Base-by-base conservation (phyloP, 2,888 invertebrate species). In the Chaetogeoica ovagalla region DNA sequence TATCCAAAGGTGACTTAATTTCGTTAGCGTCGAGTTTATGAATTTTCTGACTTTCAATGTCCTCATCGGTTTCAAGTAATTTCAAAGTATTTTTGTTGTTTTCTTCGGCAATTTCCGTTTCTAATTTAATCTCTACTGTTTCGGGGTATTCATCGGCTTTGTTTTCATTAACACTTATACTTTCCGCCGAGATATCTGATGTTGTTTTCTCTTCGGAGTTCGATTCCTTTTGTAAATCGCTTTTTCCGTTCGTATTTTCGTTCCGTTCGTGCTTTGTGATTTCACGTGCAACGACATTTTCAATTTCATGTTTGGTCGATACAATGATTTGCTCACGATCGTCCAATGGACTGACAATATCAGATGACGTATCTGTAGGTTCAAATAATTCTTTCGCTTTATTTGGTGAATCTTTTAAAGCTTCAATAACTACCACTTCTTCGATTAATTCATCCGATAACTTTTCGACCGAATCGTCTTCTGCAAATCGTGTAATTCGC, bases 21-120 rank as follows among this genome's bases (percentile, higher is more conserved):
- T 65, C 39, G 2, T 19, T 21, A 1, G 39, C 7, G n/a, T 23
- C 19, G 4, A 19, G 5, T 23, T 43, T 11, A 5, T 60, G 6
- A 48, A 19, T 39, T 43, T 70, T 15, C 3, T 39, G n/a, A 21
- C 15, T 59, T 39, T 71, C 37, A 6, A 17, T 69, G n/a, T n/a
- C n/a, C 55, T n/a, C 6, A 21, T 81, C 81, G 82, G 39, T 81
- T 82, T 83, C 75, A 68, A 82, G 82, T 69, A 79, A 73, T 48
- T 83, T 77, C 23, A 83, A n/a, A 57, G n/a, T 72, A n/a, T n/a
- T n/a, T n/a, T n/a, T n/a, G n/a, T n/a, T n/a, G 21, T 66, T 81
- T 52, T 82, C 82, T 79, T 81, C 74, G 30, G 77, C 30, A 4
- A 30, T 82, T 81, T 43, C 23, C 5, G 9, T 23, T 72, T 60